Evolutionary conservation across 2,797 vertebrate species (phyloP).

Genomic region (Neosilurus hyrtlii): DNA sequence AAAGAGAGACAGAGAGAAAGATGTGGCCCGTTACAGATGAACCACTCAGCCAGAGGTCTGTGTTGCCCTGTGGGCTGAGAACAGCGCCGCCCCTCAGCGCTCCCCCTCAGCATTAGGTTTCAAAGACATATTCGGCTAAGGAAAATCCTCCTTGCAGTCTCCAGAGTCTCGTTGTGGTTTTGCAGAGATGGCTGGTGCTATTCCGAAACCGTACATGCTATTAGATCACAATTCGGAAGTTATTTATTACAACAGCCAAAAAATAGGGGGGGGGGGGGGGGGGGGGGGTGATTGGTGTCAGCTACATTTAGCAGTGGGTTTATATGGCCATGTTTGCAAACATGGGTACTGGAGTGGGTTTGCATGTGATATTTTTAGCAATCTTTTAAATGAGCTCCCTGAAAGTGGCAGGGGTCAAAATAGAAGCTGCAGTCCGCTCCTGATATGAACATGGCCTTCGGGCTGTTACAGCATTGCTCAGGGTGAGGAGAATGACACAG

Average conservation of each 20-base stretch:
- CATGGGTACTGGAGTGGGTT: slow-evolving; percentile 29
- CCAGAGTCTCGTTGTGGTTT: slow-evolving; percentile 47
- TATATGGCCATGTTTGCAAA: slow-evolving; percentile 56
- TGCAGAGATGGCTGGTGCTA: slow-evolving; percentile 28
- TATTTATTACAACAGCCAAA: slow-evolving; percentile 25
- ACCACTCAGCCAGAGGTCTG: slow-evolving; percentile 3
- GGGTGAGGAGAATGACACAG: slow-evolving; percentile 25
- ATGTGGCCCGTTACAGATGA: neutral
- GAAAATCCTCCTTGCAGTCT: slow-evolving; percentile 42
- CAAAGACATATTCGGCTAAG: slow-evolving; percentile 45
- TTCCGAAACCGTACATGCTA: slow-evolving; percentile 32
- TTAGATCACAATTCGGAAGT: slow-evolving; percentile 41
- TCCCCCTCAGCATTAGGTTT: slow-evolving; percentile 39
- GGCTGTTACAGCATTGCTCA: slow-evolving; percentile 24
- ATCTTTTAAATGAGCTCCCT: slow-evolving; percentile 31
- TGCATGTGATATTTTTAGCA: slow-evolving; percentile 44
- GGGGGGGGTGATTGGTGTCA: neutral
- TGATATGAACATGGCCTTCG: slow-evolving; percentile 50
- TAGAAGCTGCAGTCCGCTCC: slow-evolving; percentile 43
- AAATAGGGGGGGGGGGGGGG: neutral
- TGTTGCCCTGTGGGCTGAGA: slow-evolving; percentile 32
- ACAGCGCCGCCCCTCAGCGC: neutral
- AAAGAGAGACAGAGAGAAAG: neutral
- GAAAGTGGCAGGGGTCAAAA: slow-evolving; percentile 44
- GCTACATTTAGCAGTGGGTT: slow-evolving; percentile 43